Evolutionary conservation across 37 sponge, comb jelly and placozoan genomes (phyloP), one percentile per base, ranked within the genome.

Genomic region (Hexactinellida sp.): DNA sequence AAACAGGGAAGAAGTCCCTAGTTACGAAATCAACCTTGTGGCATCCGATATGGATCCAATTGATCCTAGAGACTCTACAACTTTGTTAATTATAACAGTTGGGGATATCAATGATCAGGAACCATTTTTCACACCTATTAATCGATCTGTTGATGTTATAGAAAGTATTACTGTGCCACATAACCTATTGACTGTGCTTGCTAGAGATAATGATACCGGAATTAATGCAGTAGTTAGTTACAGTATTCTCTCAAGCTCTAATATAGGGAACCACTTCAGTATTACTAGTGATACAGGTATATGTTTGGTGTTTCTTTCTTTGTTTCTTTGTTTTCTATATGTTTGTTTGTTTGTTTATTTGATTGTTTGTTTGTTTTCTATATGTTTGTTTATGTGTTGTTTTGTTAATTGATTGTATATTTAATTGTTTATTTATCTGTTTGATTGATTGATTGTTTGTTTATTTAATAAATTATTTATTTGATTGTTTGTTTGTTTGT

Each of bases 31-130:
- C 13, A 83, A 24, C 7, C n/a, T 38, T 7, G 16, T 7, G 21
- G 87, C 87, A n/a, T 36, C 30, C 19, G 54, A 89, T 19, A 39
- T 24, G 55, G 54, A 89, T 38, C 86, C 87, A 7, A 88, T 89
- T 23, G 71, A 83, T 82, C 89, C 89, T 86, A 88, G 90, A 0
- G 9, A 47, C 1, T 39, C 87, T 24, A 83, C 82, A 32, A 54
- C 23, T 37, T 30, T 24, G n/a, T 54, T 89, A 37, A 55, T 34
- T n/a, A 54, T 88, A 0, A 86, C 1, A 7, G 86, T 92, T 0
- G 55, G n/a, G 24, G 36, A 89, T 83, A 52, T 89, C 0, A 88
- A 92, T 38, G 92, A 88, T 55, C 88, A 89, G 38, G 84, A 88
- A 1, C 89, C 89, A 37, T 41, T 82, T 10, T 92, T 89, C 82